Evolutionary conservation across 30 jellyfish, hydroid and myxozoan genomes (phyloP).

Genomic region (Cassiopea andromeda): DNA sequence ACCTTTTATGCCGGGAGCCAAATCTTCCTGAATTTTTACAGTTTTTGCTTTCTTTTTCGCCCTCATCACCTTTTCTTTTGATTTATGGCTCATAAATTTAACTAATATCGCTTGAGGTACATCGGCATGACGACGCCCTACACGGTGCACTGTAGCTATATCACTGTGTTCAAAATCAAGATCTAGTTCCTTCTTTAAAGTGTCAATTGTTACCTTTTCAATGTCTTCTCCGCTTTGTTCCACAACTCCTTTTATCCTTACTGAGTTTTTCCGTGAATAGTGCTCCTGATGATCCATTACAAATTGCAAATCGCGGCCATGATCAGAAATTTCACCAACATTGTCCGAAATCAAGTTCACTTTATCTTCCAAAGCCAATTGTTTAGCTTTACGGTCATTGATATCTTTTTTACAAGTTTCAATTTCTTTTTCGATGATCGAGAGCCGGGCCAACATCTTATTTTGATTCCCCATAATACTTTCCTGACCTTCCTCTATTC

Average conservation of each 20-base stretch:
- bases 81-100: neutral
- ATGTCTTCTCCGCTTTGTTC: neutral
- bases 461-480: neutral
- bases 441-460: neutral
- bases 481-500: neutral
- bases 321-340: neutral
- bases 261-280: conserved; percentile 10
- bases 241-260: neutral
- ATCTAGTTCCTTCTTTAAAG: neutral
- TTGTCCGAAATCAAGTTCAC: neutral
- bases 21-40: conserved; percentile 1
- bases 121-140: neutral
- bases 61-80: conserved; percentile 5
- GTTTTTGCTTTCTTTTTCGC: neutral
- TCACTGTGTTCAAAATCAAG: neutral
- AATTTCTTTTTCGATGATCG: neutral
- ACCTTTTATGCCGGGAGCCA: neutral
- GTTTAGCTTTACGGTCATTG: neutral
- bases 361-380: neutral
- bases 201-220: neutral
- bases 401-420: neutral
- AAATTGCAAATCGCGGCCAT: neutral
- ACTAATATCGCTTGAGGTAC: neutral
- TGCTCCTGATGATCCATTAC: neutral
- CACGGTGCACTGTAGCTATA: neutral